Base-by-base conservation (phyloP, 2,797 vertebrate species). In the Vireo griseus region DNA sequence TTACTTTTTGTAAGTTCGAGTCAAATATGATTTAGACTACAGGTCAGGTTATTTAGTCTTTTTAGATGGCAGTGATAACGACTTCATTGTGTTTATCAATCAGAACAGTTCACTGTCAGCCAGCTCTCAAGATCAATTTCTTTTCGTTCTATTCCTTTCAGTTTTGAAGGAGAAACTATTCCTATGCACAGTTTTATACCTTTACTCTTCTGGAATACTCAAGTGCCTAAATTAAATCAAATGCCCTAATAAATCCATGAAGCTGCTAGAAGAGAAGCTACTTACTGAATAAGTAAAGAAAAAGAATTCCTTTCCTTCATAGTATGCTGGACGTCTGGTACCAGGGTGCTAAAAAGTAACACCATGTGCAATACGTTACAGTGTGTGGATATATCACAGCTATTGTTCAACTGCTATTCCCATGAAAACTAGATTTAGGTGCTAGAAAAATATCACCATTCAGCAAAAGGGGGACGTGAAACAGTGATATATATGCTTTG, bases 11-110 rank as follows among this genome's bases (percentile, higher is more conserved):
- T 90, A 95, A 78, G 42, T 84, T 92, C 85, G 72, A 82, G 69
- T 96, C 75, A 90, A 14, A 94, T 95, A n/a, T 74, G 5, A 63
- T 90, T 96, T 94, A 95, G 82, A 87, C 62, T 96, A 45, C 45
- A 45, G 77, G 86, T 85, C 45, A 31, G 78, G 74, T 86, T 94
- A 86, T 51, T 95, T 37, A 28, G 48, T 89, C 39, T 55, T 67
- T 54, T 29, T 74, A 62, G 28, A 62, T 72, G 37, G 9, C 33
- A 48, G 22, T 19, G 33, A 80, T 58, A 71, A 45, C 4, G 3
- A 88, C 18, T 79, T 95, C 20, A 29, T 26, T 1, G 1, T 80
- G 39, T 90, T 92, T 62, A 75, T 77, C 54, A 88, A 35, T 50
- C 40, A 75, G 37, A 92, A 39, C 42, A 55, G 8, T 65, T 80